Percentiles rank a stretch among this genome's conserved stretches.
These are phyloP conservation scores for Bimastos eiseni DNA, from an alignment of 2,888 invertebrate genomes.

Conservation along the genomic window DNA sequence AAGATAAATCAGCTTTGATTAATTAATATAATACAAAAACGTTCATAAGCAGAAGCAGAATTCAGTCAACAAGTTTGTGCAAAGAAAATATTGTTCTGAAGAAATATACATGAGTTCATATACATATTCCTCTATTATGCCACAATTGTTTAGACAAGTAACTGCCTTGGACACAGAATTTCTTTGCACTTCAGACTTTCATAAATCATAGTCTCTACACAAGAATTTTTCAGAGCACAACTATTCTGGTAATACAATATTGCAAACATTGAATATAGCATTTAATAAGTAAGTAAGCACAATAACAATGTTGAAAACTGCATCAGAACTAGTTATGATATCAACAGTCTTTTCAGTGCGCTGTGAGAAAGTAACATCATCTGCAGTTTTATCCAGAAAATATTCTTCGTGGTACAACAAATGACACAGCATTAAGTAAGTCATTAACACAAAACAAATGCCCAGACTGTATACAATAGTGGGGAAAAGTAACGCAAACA, in stretches of 20 bases:
- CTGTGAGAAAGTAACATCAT: not conserved
- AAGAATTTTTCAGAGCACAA: not conserved
- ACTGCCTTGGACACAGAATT: too few species aligned
- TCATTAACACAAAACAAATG: too few species aligned
- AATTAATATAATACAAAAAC: not conserved
- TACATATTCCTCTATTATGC: too few species aligned
- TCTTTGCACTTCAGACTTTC: not conserved
- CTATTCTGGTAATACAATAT: not conserved
- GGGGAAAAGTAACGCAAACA: too few species aligned
- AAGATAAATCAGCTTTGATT: not conserved
- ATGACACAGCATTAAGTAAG: too few species aligned
- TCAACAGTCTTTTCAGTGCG: constrained; percentile 23
- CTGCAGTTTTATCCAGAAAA: not conserved
- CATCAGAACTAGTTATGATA: constrained; percentile 9
- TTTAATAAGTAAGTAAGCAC: not conserved
- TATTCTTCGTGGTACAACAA: too few species aligned
- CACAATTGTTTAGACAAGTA: too few species aligned
- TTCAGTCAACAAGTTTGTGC: not conserved
- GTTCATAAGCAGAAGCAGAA: not conserved
- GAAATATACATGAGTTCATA: too few species aligned
- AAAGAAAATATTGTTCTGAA: too few species aligned
- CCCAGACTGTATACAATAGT: too few species aligned
- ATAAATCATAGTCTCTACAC: not conserved
- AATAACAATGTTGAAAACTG: not conserved
- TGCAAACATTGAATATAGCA: too few species aligned